Percentiles rank a stretch among this genome's conserved stretches.
Evolutionary conservation across 2,888 invertebrate species (phyloP).

Genomic region (Sarcophaga variegata): DNA sequence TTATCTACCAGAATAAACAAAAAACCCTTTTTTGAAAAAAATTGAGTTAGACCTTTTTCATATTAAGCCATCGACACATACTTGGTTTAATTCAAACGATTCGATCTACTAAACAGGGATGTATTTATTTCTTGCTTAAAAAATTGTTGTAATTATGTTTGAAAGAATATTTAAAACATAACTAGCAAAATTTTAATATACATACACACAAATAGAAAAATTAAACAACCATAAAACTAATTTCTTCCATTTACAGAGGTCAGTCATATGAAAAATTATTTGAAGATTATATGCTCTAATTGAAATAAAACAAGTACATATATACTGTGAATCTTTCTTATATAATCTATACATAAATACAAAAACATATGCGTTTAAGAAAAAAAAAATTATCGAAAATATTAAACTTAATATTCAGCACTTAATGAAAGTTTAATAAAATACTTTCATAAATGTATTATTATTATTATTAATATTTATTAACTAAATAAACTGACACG

Average conservation of each 20-base stretch:
- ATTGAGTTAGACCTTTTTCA: too few relatives aligned
- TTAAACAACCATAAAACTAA: conserved; percentile 34
- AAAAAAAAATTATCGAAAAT: neutral
- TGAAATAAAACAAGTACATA: conserved; percentile 17
- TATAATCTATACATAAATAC: conserved; percentile 29
- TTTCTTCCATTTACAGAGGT: conserved; percentile 77
- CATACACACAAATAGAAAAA: conserved; percentile 16
- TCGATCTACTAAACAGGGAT: neutral
- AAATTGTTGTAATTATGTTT: conserved; percentile 2
- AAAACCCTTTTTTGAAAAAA: too few relatives aligned
- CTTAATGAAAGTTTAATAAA: conserved; percentile 30
- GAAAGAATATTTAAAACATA: neutral
- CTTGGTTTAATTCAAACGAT: too few relatives aligned
- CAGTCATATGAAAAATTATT: conserved; percentile 78
- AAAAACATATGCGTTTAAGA: neutral
- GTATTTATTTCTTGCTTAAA: neutral
- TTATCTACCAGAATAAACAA: too few relatives aligned
- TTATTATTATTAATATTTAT: conserved; percentile 15
- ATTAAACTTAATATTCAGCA: conserved; percentile 2
- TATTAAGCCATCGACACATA: too few relatives aligned
- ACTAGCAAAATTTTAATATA: conserved; percentile 42
- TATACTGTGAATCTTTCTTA: conserved; percentile 29
- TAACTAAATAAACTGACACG: conserved; percentile 34
- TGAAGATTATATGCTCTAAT: conserved; percentile 77
- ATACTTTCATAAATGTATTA: conserved; percentile 25